These are phyloP conservation scores for Hippopotamyrus pictus DNA, from an alignment of 2,797 vertebrate species.

Conservation along the genomic window DNA sequence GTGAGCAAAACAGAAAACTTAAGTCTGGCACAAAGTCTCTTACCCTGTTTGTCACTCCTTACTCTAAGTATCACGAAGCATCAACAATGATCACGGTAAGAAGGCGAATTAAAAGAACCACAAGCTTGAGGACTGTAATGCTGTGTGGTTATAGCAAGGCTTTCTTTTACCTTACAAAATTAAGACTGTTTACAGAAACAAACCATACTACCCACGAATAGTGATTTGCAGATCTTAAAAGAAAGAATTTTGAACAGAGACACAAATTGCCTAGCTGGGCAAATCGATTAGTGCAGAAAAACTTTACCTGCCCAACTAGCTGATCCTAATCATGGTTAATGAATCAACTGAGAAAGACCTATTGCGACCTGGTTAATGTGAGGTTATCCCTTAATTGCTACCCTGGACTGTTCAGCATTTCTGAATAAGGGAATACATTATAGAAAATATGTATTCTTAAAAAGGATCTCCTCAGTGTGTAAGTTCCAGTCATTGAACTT, in stretches of 20 bases:
- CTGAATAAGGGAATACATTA: background rate
- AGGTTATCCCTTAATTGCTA: background rate
- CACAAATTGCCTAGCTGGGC: background rate
- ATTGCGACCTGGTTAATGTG: background rate
- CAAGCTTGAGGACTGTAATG: background rate
- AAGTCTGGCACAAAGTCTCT: background rate
- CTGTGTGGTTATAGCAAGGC: background rate
- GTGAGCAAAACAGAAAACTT: background rate
- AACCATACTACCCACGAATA: background rate
- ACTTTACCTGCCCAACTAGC: background rate
- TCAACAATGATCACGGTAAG: background rate
- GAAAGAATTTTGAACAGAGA: background rate
- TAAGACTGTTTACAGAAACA: background rate
- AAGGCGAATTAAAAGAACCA: background rate
- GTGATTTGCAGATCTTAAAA: background rate
- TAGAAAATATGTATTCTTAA: background rate
- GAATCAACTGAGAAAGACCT: background rate
- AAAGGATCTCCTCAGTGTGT: background rate
- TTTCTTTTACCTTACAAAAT: background rate
- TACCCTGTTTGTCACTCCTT: background rate
- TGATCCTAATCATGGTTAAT: conserved; percentile 4
- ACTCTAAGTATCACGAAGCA: background rate
- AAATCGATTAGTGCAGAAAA: background rate
- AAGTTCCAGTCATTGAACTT: background rate
- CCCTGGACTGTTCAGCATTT: background rate